These are phyloP conservation scores for Heliconius ismenius DNA, from an alignment of 2,888 invertebrate genomes.

Conservation along the genomic window DNA sequence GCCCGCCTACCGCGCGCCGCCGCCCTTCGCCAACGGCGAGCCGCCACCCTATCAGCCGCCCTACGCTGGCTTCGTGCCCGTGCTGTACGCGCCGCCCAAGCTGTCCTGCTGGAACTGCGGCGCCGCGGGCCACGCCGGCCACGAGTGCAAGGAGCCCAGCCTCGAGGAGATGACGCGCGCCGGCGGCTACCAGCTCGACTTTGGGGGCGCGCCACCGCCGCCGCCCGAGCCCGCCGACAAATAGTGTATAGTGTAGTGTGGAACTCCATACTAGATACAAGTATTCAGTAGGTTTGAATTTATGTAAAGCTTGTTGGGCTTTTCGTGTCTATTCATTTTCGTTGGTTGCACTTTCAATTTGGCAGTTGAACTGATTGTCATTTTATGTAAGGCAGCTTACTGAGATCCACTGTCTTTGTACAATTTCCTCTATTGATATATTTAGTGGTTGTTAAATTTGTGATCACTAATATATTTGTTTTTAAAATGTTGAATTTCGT, in stretches of 20 bases:
- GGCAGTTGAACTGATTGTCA: conserved; percentile 17
- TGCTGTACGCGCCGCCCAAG: conserved; percentile 83
- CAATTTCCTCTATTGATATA: conserved; percentile 6
- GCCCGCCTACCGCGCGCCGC: conserved; percentile 70
- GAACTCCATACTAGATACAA: conserved; percentile 29
- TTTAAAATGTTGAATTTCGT: conserved; percentile 14
- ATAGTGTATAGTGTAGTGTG: conserved; percentile 52
- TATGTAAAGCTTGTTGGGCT: conserved; percentile 55
- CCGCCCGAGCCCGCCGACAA: conserved; percentile 66
- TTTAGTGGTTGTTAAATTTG: conserved; percentile 3
- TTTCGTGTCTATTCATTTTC: conserved; percentile 50
- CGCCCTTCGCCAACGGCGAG: conserved; percentile 76
- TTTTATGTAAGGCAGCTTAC: neutral
- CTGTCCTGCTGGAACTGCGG: conserved; percentile 96
- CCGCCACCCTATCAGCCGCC: conserved; percentile 73
- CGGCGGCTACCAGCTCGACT: conserved; percentile 86
- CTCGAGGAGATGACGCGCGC: conserved; percentile 95
- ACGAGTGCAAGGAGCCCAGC: conserved; percentile 94
- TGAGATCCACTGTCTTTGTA: conserved; percentile 5
- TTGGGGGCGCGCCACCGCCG: conserved; percentile 71
- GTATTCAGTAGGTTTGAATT: conserved; percentile 53
- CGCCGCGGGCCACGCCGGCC: conserved; percentile 89
- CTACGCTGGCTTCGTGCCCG: conserved; percentile 76
- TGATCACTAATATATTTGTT: neutral
- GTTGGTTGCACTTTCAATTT: conserved; percentile 67